Conservation (phyloP, 2,113 vertebrate genomes). For the Stigmatopora nigra region DNA sequence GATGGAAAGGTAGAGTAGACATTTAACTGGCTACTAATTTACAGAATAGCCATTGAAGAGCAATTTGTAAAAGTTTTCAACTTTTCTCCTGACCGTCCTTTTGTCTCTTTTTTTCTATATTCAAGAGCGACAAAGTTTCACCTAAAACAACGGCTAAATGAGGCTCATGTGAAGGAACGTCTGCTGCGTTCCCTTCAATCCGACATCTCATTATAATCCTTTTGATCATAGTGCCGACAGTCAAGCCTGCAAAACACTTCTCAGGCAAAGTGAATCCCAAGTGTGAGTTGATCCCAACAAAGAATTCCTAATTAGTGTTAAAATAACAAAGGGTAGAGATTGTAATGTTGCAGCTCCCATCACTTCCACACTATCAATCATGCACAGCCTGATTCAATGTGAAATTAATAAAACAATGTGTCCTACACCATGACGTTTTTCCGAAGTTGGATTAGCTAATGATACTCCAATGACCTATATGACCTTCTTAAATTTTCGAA, state of each 20-base stretch:
- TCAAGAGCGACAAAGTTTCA: slow-evolving; percentile 25
- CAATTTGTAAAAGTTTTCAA: slow-evolving; percentile 4
- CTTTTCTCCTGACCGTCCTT: slow-evolving; percentile 1
- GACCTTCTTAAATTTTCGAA: not conserved
- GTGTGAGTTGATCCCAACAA: slow-evolving; percentile 51
- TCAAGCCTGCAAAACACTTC: slow-evolving; percentile 39
- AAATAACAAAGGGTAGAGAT: slow-evolving; percentile 29
- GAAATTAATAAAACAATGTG: slow-evolving; percentile 29
- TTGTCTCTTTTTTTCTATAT: slow-evolving; percentile 26
- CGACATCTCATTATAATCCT: slow-evolving; percentile 42
- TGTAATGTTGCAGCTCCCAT: slow-evolving; percentile 19
- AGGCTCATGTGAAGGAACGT: slow-evolving; percentile 23
- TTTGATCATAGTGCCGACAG: slow-evolving; percentile 58
- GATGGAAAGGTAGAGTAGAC: not conserved
- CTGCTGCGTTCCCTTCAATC: slow-evolving; percentile 34
- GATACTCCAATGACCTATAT: slow-evolving; percentile 5
- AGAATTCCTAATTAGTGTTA: slow-evolving; percentile 49
- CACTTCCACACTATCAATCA: slow-evolving; percentile 22
- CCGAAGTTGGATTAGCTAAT: no score
- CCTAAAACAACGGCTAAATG: slow-evolving; percentile 43
- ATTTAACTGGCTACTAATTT: no score
- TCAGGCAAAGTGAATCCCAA: slow-evolving; percentile 43
- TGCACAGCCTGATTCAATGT: slow-evolving; percentile 12
- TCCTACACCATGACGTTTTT: slow-evolving; percentile 20
- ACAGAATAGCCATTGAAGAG: not conserved